These are phyloP conservation scores for Magallana ariakensis DNA, from an alignment of 1,140 invertebrate genomes.

Conservation along the genomic window DNA sequence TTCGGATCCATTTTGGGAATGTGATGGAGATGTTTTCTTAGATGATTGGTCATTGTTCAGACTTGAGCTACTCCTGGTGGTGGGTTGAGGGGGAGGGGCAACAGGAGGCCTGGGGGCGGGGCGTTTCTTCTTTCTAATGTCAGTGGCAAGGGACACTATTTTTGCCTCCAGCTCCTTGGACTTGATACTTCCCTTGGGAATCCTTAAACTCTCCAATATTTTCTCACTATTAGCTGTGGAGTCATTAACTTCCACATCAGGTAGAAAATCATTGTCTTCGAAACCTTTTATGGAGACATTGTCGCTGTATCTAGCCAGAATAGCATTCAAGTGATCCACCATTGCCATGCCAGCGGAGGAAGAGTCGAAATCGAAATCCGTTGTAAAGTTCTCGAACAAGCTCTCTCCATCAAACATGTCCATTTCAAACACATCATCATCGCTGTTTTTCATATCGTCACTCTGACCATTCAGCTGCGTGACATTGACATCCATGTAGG, in stretches of 20 bases:
- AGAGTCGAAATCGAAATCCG: conserved; percentile 64
- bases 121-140: conserved; percentile 67
- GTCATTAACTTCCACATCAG: conserved; percentile 42
- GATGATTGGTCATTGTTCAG: conserved; percentile 17
- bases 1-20: conserved; percentile 60
- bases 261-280: conserved; percentile 54
- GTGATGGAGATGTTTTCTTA: conserved; percentile 49
- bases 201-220: conserved; percentile 23
- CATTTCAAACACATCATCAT: conserved; percentile 47
- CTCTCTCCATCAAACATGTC: conserved; percentile 50
- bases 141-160: conserved; percentile 71
- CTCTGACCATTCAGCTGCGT: neutral
- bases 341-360: conserved; percentile 67
- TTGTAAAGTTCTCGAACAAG: conserved; percentile 47
- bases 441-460: conserved; percentile 34
- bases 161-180: conserved; percentile 70
- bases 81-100: conserved; percentile 68
- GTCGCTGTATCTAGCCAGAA: conserved; percentile 68
- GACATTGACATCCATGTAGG: conserved; percentile 49
- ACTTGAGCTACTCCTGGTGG: conserved; percentile 38
- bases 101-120: conserved; percentile 71
- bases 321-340: conserved; percentile 72
- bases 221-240: conserved; percentile 24
- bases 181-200: conserved; percentile 60
- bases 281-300: conserved; percentile 47